These are phyloP conservation scores for Hydrophis major DNA, from an alignment of 2,797 vertebrate species.

Conservation along the genomic window DNA sequence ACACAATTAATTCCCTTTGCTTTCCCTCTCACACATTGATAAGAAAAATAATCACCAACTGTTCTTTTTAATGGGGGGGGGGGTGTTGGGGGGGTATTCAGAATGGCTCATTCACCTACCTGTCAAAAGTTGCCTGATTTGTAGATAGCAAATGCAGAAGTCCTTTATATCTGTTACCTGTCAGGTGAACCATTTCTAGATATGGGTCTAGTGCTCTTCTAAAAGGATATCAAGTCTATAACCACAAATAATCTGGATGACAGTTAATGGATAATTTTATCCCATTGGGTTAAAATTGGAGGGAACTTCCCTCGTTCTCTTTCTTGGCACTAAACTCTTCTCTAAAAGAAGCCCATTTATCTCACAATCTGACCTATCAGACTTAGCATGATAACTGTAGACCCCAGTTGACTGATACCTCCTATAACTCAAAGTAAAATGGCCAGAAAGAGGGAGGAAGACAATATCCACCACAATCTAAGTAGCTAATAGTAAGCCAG, in stretches of 20 bases:
- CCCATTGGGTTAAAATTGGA: not conserved
- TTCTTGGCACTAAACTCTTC: not conserved
- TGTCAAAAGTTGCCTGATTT: not conserved
- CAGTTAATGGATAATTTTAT: not conserved
- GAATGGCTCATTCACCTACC: not conserved
- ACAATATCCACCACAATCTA: not conserved
- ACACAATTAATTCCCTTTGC: not conserved
- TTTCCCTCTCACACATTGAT: not conserved
- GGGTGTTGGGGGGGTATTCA: not conserved
- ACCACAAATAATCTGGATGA: not conserved
- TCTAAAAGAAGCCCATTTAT: not conserved
- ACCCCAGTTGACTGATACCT: not conserved
- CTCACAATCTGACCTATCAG: not conserved
- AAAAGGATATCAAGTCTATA: not conserved
- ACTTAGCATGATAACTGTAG: not conserved
- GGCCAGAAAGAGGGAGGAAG: not conserved
- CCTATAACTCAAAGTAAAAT: not conserved
- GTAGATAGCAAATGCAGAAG: not conserved
- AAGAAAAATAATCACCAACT: not conserved
- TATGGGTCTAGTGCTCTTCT: not conserved
- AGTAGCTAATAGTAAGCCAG: not conserved
- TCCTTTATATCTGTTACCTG: not conserved
- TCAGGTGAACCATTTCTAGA: not conserved
- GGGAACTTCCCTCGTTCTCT: not conserved
- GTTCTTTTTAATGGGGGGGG: not conserved